Conservation (phyloP, 2,113 vertebrate genomes). For the Megaleporinus macrocephalus region DNA sequence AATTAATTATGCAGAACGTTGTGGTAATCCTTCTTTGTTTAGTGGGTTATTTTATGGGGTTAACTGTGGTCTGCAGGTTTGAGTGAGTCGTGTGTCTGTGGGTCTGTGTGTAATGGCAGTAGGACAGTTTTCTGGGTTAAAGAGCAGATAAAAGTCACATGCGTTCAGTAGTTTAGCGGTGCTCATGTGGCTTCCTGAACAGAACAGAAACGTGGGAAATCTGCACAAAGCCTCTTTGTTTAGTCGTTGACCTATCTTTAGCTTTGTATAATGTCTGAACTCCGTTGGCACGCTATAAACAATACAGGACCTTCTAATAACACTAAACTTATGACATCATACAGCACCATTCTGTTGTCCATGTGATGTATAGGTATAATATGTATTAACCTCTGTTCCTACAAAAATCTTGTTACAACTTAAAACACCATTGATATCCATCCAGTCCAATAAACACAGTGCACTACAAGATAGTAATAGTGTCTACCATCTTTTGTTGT, state of each 20-base stretch:
- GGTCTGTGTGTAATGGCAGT: not conserved
- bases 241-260: conserved; percentile 32
- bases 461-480: no score
- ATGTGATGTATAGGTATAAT: not conserved
- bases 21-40: no score
- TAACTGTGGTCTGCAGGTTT: no score
- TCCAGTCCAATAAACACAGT: no score
- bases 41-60: not conserved
- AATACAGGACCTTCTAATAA: not conserved
- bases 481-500: no score
- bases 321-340: not conserved
- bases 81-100: not conserved
- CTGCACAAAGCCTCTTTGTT: conserved; percentile 47
- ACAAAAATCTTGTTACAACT: not conserved
- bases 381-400: no score
- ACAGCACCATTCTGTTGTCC: not conserved
- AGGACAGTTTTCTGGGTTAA: conserved; percentile 6
- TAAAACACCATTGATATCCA: not conserved
- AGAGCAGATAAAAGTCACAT: conserved; percentile 44
- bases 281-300: conserved; percentile 6
- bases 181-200: conserved; percentile 46
- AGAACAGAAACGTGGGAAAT: conserved; percentile 26
- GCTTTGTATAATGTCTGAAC: not conserved
- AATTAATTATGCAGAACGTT: no score
- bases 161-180: conserved; percentile 9